Base-by-base conservation (phyloP, 2,113 vertebrate genomes). In the Neodon shergylaensis region DNA sequence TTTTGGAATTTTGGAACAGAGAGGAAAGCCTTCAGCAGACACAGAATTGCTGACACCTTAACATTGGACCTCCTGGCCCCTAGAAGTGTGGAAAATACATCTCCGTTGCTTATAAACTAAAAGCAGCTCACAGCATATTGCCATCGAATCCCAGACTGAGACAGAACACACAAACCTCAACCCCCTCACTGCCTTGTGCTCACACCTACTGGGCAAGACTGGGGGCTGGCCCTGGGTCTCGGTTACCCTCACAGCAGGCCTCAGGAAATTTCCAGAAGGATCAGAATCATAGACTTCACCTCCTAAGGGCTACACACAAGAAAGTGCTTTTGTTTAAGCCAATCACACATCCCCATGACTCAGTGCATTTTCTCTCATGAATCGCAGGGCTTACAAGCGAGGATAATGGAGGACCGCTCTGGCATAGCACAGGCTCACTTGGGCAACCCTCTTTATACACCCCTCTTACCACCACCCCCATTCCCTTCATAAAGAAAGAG, bases 381-480 rank as follows among this genome's bases (percentile, higher is more conserved):
- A n/a, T 22, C 12, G 3, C 28, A 63, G 74, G 2, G 4, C 44
- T 44, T 10, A 58, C n/a, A 89, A 74, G 68, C 19, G 1, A 21
- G 68, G 39, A 39, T 5, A 6, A 21, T 12, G 31, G 33, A 47
- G 9, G 63, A 9, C 66, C 19, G 9, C 19, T 63, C 13, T 14
- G 7, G 24, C 52, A 66, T 44, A 39, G 44, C 49, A 1, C 0
- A 6, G n/a, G 21, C 19, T 52, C 70, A 4, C 90, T 52, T n/a
- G n/a, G 4, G 36, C 19, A 17, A 17, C 36, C 19, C 19, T 52
- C 81, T 74, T 33, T 28, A 22, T 4, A 24, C 4, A 33, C 3
- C 26, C 28, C 49, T 33, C 17, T 6, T 1, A 0, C 33, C 3
- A 0, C 26, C 66, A 3, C 81, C n/a, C n/a, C 24, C 1, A 9